Conservation (phyloP, 1,140 invertebrate genomes). For the Pseudomyrmex cubaensis region DNA sequence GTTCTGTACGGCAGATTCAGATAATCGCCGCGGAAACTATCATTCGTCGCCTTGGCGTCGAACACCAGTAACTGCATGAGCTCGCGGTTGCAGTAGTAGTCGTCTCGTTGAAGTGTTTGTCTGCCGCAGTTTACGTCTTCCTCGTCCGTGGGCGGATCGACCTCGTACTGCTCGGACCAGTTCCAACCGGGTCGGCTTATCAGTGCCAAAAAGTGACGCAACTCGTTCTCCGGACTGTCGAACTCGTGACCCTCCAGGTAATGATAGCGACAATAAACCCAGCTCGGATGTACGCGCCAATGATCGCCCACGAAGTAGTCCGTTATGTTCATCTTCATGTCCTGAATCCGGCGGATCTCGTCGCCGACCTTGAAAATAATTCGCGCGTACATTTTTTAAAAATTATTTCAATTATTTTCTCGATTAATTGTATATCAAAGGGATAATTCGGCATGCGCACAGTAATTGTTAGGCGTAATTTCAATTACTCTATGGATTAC, state of each 20-base stretch:
- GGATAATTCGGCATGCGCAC: no score
- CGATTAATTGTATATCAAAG: background rate
- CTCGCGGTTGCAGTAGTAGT: slow-evolving; percentile 94
- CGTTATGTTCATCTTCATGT: slow-evolving; percentile 88
- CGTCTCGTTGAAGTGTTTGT: slow-evolving; percentile 88
- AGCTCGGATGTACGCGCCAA: slow-evolving; percentile 95
- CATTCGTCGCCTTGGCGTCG: slow-evolving; percentile 93
- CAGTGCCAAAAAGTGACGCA: slow-evolving; percentile 90
- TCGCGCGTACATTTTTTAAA: background rate
- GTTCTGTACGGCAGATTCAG: slow-evolving; percentile 82
- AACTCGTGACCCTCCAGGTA: slow-evolving; percentile 91
- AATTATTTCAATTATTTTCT: background rate
- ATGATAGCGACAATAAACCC: slow-evolving; percentile 96
- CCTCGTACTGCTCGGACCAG: slow-evolving; percentile 86
- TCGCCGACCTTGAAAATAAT: slow-evolving; percentile 86
- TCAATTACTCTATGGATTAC: no score
- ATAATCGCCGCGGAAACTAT: slow-evolving; percentile 88
- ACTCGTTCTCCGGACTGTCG: slow-evolving; percentile 89
- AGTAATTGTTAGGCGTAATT: no score
- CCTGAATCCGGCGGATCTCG: slow-evolving; percentile 88
- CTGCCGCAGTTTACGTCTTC: slow-evolving; percentile 85
- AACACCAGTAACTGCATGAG: slow-evolving; percentile 94
- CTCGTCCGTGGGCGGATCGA: slow-evolving; percentile 58
- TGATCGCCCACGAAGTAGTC: slow-evolving; percentile 89
- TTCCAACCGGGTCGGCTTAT: slow-evolving; percentile 86